These are phyloP conservation scores for Hypercompe scribonia DNA, from an alignment of 2,888 invertebrate species.

Conservation along the genomic window DNA sequence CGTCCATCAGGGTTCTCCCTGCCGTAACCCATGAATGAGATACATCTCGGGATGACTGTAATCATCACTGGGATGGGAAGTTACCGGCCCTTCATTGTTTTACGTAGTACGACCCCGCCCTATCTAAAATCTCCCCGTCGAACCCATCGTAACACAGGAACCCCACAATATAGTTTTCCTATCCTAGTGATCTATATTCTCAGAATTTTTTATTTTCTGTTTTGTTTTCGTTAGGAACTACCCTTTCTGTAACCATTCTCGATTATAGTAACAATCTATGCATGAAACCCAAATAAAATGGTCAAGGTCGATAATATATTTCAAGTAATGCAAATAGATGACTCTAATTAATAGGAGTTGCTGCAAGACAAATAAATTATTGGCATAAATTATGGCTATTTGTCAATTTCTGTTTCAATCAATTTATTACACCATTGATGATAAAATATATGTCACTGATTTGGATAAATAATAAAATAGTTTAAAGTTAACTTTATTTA, in stretches of 20 bases:
- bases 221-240: not conserved
- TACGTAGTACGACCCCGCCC: too few relatives aligned
- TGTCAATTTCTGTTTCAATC: not conserved
- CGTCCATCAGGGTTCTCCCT: too few relatives aligned
- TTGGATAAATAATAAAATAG: not conserved
- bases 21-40: too few relatives aligned
- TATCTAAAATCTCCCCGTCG: too few relatives aligned
- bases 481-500: not conserved
- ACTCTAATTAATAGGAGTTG: not conserved
- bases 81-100: too few relatives aligned
- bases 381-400: constrained; percentile 2
- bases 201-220: too few relatives aligned
- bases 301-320: not conserved
- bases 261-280: not conserved
- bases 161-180: too few relatives aligned
- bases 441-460: constrained; percentile 6
- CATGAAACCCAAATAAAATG: not conserved
- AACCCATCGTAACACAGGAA: too few relatives aligned
- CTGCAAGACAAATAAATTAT: constrained; percentile 3
- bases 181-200: too few relatives aligned
- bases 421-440: not conserved
- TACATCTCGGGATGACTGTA: too few relatives aligned
- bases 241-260: not conserved
- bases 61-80: too few relatives aligned
- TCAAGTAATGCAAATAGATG: constrained; percentile 6